phyloP scores from a whole-genome alignment of 1,140 invertebrate species.

The Cepaea nemoralis region DNA sequence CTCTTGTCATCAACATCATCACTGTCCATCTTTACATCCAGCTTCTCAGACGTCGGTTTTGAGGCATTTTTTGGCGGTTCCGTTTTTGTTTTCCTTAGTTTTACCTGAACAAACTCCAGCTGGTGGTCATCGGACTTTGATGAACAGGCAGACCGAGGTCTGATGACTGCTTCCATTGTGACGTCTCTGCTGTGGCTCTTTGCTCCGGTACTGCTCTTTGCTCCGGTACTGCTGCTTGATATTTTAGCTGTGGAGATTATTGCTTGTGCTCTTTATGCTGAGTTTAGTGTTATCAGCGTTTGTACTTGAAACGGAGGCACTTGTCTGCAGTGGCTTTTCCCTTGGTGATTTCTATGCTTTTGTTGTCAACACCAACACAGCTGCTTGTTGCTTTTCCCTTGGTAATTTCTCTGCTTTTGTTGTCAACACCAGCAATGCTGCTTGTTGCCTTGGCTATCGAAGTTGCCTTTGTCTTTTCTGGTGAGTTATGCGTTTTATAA shows the following conservation, averaged over 20 bases:
- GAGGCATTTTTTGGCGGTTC: neutral
- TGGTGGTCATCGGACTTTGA: too few relatives aligned
- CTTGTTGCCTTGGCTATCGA: neutral
- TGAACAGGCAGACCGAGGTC: too few relatives aligned
- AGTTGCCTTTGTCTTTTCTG: neutral
- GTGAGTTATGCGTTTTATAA: constrained; percentile 1
- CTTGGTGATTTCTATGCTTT: neutral
- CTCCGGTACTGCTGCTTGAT: too few relatives aligned
- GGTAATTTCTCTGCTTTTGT: neutral
- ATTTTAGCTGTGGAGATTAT: too few relatives aligned
- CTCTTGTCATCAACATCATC: constrained; percentile 2
- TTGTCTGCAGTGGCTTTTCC: too few relatives aligned
- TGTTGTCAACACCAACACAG: neutral
- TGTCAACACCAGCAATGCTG: neutral
- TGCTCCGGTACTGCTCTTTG: too few relatives aligned
- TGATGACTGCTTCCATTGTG: too few relatives aligned
- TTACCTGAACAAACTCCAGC: constrained; percentile 18
- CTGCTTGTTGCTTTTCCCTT: neutral
- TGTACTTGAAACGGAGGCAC: neutral
- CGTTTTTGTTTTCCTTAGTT: neutral
- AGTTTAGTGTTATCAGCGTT: neutral
- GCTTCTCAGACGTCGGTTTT: neutral
- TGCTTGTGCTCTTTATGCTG: too few relatives aligned
- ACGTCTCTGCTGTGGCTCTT: too few relatives aligned
- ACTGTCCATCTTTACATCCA: neutral